Evolutionary conservation across 2,113 vertebrate species (phyloP).

Genomic region (Cheilinus undulatus): DNA sequence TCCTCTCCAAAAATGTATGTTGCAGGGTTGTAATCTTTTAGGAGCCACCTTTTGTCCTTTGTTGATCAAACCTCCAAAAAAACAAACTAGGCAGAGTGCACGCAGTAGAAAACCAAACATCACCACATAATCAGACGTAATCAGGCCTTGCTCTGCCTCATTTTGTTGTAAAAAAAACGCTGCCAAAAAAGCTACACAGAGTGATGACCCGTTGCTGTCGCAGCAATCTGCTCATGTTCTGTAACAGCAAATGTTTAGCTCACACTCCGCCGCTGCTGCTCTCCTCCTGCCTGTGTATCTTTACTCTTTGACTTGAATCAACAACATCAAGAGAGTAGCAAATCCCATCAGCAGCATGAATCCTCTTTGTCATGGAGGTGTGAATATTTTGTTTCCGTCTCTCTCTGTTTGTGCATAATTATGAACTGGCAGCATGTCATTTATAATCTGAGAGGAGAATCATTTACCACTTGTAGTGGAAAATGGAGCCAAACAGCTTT

Average conservation of each 20-base stretch:
- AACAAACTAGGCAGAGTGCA: not conserved
- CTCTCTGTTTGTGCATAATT: constrained; percentile 54
- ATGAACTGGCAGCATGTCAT: constrained; percentile 33
- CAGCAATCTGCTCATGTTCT: constrained; percentile 45
- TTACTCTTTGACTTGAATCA: constrained; percentile 50
- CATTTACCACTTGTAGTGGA: constrained; percentile 42
- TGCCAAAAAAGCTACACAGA: not conserved
- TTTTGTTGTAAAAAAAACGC: not conserved
- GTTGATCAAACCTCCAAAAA: not conserved
- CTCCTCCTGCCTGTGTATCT: constrained; percentile 15
- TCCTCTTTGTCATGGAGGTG: constrained; percentile 44
- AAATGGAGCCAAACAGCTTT: constrained; percentile 30
- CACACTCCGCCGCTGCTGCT: not conserved
- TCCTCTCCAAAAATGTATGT: not conserved
- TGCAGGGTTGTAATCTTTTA: not conserved
- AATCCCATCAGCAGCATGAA: constrained; percentile 28
- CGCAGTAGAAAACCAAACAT: not conserved
- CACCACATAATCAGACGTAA: not conserved
- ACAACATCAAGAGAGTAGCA: constrained; percentile 41
- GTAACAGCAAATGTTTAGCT: constrained; percentile 35
- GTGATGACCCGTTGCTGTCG: constrained; percentile 17
- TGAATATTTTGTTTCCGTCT: constrained; percentile 27
- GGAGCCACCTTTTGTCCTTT: constrained; percentile 6
- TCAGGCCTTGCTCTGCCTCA: not conserved
- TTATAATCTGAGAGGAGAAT: constrained; percentile 51